These are phyloP conservation scores for Psittacula derbiana DNA, from an alignment of 2,797 vertebrate species.

Conservation along the genomic window DNA sequence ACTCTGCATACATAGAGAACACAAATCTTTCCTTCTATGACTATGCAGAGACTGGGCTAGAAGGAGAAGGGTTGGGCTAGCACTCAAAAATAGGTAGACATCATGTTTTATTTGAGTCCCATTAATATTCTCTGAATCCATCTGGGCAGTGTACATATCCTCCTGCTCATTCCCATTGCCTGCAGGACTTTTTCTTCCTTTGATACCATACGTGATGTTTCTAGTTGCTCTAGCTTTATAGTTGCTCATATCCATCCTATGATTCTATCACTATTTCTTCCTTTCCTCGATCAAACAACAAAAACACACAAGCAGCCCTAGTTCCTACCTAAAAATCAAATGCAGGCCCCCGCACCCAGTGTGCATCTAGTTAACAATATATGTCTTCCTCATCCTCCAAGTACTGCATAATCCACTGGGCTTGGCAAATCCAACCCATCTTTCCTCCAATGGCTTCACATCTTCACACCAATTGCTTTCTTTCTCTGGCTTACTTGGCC, in stretches of 20 bases:
- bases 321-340: background rate
- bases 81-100: background rate
- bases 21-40: background rate
- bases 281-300: background rate
- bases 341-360: background rate
- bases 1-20: background rate
- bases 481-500: background rate
- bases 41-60: background rate
- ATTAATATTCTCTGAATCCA: background rate
- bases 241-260: background rate
- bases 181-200: background rate
- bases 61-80: background rate
- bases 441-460: background rate
- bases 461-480: background rate
- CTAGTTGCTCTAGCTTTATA: background rate
- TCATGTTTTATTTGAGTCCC: background rate
- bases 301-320: background rate
- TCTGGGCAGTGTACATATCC: background rate
- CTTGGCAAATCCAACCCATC: conserved; percentile 1
- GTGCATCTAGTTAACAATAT: conserved; percentile 12
- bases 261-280: background rate
- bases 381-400: background rate
- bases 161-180: background rate
- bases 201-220: background rate
- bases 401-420: background rate